Evolutionary conservation across 2,888 invertebrate genomes (phyloP).

Genomic region (Yponomeuta evonymella): DNA sequence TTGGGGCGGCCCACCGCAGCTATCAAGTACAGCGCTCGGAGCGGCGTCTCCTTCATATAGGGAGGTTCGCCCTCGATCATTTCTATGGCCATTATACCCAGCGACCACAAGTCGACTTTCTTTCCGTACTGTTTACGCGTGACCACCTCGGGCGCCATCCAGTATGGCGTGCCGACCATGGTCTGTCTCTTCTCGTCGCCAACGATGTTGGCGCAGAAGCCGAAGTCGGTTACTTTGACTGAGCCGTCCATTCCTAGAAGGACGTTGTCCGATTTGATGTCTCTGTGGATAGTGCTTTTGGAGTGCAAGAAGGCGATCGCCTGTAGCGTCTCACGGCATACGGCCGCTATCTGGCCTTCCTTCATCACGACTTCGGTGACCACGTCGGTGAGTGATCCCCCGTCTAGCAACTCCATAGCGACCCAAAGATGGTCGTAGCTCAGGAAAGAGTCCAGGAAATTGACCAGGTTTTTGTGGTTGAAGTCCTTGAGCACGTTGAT

Average conservation of each 20-base stretch:
- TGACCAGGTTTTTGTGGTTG: constrained; percentile 95
- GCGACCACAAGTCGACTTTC: constrained; percentile 95
- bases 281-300: constrained; percentile 93
- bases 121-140: constrained; percentile 95
- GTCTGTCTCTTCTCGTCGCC: constrained; percentile 97
- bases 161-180: constrained; percentile 98
- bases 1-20: constrained; percentile 96
- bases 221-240: constrained; percentile 97
- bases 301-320: constrained; percentile 93
- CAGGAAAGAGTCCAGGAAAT: constrained; percentile 95
- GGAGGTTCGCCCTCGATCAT: constrained; percentile 97
- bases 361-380: constrained; percentile 98
- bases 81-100: constrained; percentile 99
- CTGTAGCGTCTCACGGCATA: constrained; percentile 89
- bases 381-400: constrained; percentile 97
- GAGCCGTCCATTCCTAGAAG: constrained; percentile 94
- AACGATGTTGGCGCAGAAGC: constrained; percentile 97
- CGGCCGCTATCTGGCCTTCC: constrained; percentile 96
- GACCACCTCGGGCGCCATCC: constrained; percentile 98
- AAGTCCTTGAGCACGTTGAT: constrained; percentile 94
- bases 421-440: constrained; percentile 96
- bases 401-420: constrained; percentile 95
- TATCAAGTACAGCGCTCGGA: constrained; percentile 94
- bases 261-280: constrained; percentile 98
- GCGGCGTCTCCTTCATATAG: constrained; percentile 95